A percentile compares a stretch with the other conserved stretches of the same genome.
These are phyloP conservation scores for Phallusia fumigata DNA, from an alignment of 23 tunicate genomes.

Conservation along the genomic window DNA sequence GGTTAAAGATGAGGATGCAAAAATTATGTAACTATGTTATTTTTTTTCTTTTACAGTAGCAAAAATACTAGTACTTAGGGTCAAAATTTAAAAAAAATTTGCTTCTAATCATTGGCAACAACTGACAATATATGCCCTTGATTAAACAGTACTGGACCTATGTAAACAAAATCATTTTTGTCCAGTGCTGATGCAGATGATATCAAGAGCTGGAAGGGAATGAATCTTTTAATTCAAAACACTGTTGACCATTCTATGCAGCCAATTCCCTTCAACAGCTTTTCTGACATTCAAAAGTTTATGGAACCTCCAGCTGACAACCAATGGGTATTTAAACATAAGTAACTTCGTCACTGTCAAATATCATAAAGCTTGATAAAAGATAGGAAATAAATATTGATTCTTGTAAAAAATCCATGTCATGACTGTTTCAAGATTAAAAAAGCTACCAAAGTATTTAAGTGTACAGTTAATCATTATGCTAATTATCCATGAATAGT, in stretches of 20 bases:
- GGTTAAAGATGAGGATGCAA: conserved; percentile 23
- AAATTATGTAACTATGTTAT: conserved; percentile 17
- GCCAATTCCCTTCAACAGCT: background rate
- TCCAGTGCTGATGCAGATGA: conserved; percentile 3
- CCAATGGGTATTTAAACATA: background rate
- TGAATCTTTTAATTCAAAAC: background rate
- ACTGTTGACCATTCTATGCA: background rate
- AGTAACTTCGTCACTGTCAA: too few species aligned
- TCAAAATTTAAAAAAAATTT: too few species aligned
- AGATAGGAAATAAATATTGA: too few species aligned
- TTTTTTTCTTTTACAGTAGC: background rate
- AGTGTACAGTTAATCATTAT: background rate
- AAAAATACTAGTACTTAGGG: too few species aligned
- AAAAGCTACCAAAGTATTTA: background rate
- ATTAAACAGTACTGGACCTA: too few species aligned
- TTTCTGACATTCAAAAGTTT: background rate
- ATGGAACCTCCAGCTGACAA: background rate
- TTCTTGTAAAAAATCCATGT: too few species aligned
- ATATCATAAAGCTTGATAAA: too few species aligned
- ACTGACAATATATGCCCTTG: too few species aligned
- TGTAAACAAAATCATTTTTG: background rate
- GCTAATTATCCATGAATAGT: background rate
- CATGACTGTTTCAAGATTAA: background rate
- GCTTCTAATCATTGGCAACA: too few species aligned
- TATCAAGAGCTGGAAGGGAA: background rate